Evolutionary conservation across 2,888 invertebrate species (phyloP).

Genomic region (Pemphredon lugubris): DNA sequence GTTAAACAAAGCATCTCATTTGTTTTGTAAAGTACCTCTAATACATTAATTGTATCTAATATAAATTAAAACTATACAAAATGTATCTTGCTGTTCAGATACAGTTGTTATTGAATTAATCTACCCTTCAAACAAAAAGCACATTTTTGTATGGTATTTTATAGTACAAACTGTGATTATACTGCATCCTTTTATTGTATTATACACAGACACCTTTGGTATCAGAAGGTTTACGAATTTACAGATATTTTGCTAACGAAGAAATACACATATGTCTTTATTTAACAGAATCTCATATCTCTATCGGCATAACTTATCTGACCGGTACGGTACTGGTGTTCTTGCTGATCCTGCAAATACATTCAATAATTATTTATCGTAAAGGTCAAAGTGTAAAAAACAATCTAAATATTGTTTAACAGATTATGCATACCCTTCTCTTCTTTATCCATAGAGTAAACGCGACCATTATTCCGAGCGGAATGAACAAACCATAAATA

Average conservation of each 20-base stretch:
- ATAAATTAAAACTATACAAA: constrained; percentile 6
- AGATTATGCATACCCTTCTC: background rate
- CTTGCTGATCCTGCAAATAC: constrained; percentile 81
- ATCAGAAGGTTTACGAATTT: constrained; percentile 2
- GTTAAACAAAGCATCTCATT: too few species aligned
- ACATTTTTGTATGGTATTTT: background rate
- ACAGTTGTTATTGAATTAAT: background rate
- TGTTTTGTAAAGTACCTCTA: constrained; percentile 8
- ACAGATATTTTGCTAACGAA: constrained; percentile 11
- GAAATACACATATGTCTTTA: background rate
- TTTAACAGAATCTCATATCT: constrained; percentile 85
- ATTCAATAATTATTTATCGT: too few species aligned
- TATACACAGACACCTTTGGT: too few species aligned
- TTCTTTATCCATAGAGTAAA: rapidly evolving
- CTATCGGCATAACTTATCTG: constrained; percentile 90
- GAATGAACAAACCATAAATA: rapidly evolving
- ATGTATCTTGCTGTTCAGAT: too few species aligned
- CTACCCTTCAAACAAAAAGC: background rate
- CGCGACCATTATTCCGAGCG: rapidly evolving
- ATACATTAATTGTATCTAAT: constrained; percentile 17
- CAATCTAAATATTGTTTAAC: constrained; percentile 79
- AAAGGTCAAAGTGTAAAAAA: too few species aligned
- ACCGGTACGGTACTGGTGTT: constrained; percentile 86
- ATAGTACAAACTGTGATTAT: background rate
- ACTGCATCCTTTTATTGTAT: background rate